Base-by-base conservation (phyloP, 1,140 invertebrate species). In the Drosophila gunungcola region DNA sequence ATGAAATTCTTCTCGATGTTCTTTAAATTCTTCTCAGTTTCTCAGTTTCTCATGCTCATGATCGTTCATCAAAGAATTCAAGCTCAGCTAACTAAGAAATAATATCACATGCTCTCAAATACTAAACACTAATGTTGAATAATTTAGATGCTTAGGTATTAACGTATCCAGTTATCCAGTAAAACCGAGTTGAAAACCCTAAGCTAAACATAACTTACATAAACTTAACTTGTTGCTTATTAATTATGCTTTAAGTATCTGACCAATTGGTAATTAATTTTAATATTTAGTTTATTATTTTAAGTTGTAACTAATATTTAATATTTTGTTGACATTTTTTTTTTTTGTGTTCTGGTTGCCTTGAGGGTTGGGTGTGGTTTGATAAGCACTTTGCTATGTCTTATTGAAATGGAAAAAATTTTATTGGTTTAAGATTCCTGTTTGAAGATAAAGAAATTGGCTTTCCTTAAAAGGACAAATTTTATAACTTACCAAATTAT, bases 191-290 rank as follows among this genome's bases (percentile, higher is more conserved):
- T 69, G 29, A 70, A 55, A 55, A 48, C 38, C 56, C 61, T 81
- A 82, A 74, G 78, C 82, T 84, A 76, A 77, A 78, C 77, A 69
- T 69, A 65, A 73, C 67, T 53, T 55, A 54, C 43, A 42, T 73
- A 79, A 55, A 65, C 60, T 42, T 51, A 60, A 63, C 58, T 75
- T 69, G 55, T 89, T 82, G 79, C 78, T 78, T 84, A 69, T 83
- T 89, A 63, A 72, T 77, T 79, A 73, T 70, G 25, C 39, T 85
- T 84, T 81, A 90, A 60, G 69, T 78, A 75, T 49, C 53, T 64
- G 46, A 82, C 57, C 61, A 68, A 86, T 86, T 86, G 83, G 82
- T 76, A 65, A 79, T 81, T 88, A 72, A 79, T 68, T 78, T 69
- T 63, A 60, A 43, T 70, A 34, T 63, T 72, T 67, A 52, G 42